Conservation (phyloP, 2,888 invertebrate species). For the Thysanoteuthis rhombus region DNA sequence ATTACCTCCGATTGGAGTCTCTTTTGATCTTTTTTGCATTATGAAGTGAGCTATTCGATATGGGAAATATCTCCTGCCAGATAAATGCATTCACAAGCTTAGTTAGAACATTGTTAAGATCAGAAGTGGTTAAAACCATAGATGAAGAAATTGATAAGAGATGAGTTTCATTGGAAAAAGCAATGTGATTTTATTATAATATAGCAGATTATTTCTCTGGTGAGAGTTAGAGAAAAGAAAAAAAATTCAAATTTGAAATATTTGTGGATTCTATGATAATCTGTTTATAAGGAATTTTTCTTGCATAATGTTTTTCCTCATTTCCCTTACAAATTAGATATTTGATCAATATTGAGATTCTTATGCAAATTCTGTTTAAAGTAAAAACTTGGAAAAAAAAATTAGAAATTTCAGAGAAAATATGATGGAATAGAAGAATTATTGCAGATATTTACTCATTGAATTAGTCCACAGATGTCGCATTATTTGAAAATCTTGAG, state of each 20-base stretch:
- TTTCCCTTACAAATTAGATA: not conserved
- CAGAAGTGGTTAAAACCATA: too few relatives aligned
- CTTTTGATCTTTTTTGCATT: too few relatives aligned
- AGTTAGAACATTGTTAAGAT: too few relatives aligned
- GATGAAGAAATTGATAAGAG: not conserved
- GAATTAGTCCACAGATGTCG: not conserved
- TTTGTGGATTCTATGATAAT: not conserved
- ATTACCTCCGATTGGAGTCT: too few relatives aligned
- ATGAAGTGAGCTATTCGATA: too few relatives aligned
- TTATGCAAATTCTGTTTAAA: not conserved
- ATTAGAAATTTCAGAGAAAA: not conserved
- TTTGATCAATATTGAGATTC: not conserved
- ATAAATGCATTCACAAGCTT: too few relatives aligned
- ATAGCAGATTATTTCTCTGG: not conserved
- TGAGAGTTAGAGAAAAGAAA: not conserved
- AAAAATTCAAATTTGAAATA: not conserved
- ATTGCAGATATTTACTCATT: not conserved
- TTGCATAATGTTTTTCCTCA: not conserved
- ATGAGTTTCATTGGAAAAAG: not conserved
- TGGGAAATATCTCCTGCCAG: too few relatives aligned
- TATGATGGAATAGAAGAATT: not conserved
- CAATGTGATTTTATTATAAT: not conserved
- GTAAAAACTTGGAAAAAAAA: not conserved
- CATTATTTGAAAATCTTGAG: not conserved
- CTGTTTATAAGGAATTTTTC: not conserved